Evolutionary conservation across 1,140 invertebrate genomes (phyloP), one percentile per base, ranked within the genome.

Genomic region (Pogonomyrmex californicus): DNA sequence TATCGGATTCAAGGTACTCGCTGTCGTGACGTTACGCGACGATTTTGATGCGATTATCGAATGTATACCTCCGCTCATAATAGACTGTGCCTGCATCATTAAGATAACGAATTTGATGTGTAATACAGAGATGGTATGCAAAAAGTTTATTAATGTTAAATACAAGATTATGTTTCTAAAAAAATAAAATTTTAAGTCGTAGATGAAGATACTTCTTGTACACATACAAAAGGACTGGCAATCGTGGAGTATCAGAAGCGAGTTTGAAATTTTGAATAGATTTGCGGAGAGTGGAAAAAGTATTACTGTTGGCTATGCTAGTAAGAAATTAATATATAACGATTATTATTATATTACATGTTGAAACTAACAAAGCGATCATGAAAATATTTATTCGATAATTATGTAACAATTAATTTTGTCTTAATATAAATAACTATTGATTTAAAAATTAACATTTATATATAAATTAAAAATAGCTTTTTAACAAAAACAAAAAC

Each of bases 251-350:
- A 75, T 75, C 12, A 0, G 49, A 49, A 75, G 79, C 33, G 68
- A 83, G 38, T 83, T 49, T 2, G 12, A 83, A 60, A 83, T 83
- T 47, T 23, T 83, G 12, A 10, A 10, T 10, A 83, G 17, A 14
- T 83, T 83, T 60, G 54, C 68, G 4, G 79, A 83, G 56, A 75
- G 5, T 49, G 79, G 79, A 73, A 73, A 41, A 38, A 83, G 44
- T 23, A 60, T 83, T 38, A 83, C 79, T 1, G 38, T 83, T 41
- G 68, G 68, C n/a, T 83, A 83, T 60, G 68, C 54, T 4, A 12
- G 79, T 83, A 49, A 75, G 79, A 82, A 36, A 41, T 9, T 41
- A 2, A 66, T 30, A 41, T 38, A 56, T 33, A 54, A n/a, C 14
- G 23, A 70, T 49, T 4, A 66, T 0, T 77, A 47, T 33, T 63